phyloP scores from a whole-genome alignment of 2,888 invertebrate genomes.

The Phrixothrix hirtus region DNA sequence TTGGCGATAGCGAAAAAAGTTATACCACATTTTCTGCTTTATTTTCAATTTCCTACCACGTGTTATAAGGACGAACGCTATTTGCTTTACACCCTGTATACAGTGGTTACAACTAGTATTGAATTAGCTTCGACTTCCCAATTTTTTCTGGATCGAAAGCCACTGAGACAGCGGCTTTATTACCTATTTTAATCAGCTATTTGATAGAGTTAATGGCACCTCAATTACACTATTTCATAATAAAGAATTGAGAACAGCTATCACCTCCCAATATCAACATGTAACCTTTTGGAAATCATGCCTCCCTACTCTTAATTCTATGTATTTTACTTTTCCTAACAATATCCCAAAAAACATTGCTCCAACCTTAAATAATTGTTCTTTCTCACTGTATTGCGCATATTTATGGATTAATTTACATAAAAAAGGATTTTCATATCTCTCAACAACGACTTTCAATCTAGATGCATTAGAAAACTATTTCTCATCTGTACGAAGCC shows the following conservation, averaged over 20 bases:
- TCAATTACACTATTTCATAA: not conserved
- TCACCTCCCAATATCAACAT: not conserved
- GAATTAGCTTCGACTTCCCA: not conserved
- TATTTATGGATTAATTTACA: too few species aligned
- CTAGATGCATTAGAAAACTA: too few species aligned
- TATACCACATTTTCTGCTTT: too few species aligned
- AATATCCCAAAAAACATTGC: too few species aligned
- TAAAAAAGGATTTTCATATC: too few species aligned
- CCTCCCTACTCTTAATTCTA: not conserved
- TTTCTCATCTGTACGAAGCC: too few species aligned
- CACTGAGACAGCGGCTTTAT: not conserved
- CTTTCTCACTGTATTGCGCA: not conserved
- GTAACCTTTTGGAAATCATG: too few species aligned
- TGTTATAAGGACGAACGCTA: too few species aligned
- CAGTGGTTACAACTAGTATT: not conserved
- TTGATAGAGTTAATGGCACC: slow-evolving; percentile 8
- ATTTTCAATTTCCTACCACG: too few species aligned
- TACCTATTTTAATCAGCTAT: not conserved
- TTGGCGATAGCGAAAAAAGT: too few species aligned
- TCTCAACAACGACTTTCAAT: too few species aligned
- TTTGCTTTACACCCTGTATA: too few species aligned
- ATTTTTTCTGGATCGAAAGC: slow-evolving; percentile 1
- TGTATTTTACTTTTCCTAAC: not conserved
- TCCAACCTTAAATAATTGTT: not conserved
- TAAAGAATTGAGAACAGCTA: not conserved